Base-by-base conservation (phyloP, 2,888 invertebrate genomes). In the Lingula anatina region DNA sequence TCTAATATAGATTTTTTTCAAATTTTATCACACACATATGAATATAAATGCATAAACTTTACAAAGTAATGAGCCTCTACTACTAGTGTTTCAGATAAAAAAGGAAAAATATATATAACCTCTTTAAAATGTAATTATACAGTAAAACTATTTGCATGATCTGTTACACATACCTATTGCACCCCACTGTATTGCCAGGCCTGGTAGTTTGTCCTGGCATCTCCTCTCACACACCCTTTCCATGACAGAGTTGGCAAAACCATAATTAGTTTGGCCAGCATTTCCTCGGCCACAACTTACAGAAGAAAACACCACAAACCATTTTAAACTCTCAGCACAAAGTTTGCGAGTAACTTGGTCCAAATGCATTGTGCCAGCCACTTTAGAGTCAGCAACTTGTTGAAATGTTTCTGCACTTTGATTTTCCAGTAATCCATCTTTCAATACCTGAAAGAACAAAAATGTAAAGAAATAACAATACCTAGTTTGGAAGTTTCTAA, bases 271-370 rank as follows among this genome's bases (percentile, higher is more conserved):
- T 80, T 99, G 97, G 3, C 97, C 97, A 45, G 89, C 85, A 80
- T 97, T 96, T 54, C 97, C 99, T 61, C 95, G 86, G 15, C 97
- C 97, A 79, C 95, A 94, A 35, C 93, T 90, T 51, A 97, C 89
- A 39, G 94, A 94, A 36, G 97, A 97, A 82, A 96, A 99, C 51
- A 85, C 89, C 46, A 97, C 92, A 75, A 97, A 99, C 81, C 92
- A 88, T 68, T 95, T 92, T 60, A 78, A 71, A 77, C 60, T 57
- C 18, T 87, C 83, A 0, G 88, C 86, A 62, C 91, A 90, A 51
- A 86, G 71, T 60, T 82, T 81, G 51, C 95, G 85, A 0, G 90
- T 88, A 9, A 85, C 86, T 24, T 73, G 76, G 76, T 99, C 97
- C 64, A 99, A 78, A 66, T 86, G 83, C 62, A 85, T 84, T 0